Evolutionary conservation across 2,113 vertebrate species (phyloP), one percentile per base, ranked within the genome.

Genomic region (Perca flavescens): DNA sequence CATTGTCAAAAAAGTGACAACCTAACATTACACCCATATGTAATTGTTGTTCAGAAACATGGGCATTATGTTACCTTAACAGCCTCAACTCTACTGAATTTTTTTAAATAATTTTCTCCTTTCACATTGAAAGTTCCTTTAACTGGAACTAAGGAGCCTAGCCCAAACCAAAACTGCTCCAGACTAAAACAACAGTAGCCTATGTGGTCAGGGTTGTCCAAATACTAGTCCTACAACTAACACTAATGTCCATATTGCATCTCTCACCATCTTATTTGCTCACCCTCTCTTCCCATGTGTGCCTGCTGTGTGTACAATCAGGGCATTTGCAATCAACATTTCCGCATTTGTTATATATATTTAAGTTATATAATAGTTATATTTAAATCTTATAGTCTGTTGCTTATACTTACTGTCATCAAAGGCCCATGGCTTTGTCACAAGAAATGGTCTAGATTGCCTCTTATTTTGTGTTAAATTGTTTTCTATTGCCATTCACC

Each of bases 261-360:
- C 46, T 4, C 11, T 61, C 60, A 34, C 31, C 11, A 11, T 74
- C 47, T 76, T 15, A 3, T 69, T 74, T 58, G 7, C 49, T 19
- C 40, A 25, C 28, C 2, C 5, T 31, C 54, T 76, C 2, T 25
- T 50, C 34, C 56, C 15, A 1, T 54, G 66, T 53, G 67, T 43
- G 46, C 50, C 43, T 6, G 49, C 31, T 74, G 58, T 36, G 49
- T 52, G 47, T 43, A 74, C 53, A 82, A 54, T 54, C 71, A 31
- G 62, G 74, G 54, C 36, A 1, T 53, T 72, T 75, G 50, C 50
- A 82, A 74, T 75, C 52, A 77, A 56, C 60, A 77, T 74, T 74
- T 40, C 7, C 1, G 34, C 34, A 36, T 34, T 34, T 34, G 6
- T 36, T 36, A 9, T 40, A 5, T 9, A 40, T 40, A 40, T 12